Evolutionary conservation across 2,797 vertebrate species (phyloP).

Genomic region (Adelosebastes latens): DNA sequence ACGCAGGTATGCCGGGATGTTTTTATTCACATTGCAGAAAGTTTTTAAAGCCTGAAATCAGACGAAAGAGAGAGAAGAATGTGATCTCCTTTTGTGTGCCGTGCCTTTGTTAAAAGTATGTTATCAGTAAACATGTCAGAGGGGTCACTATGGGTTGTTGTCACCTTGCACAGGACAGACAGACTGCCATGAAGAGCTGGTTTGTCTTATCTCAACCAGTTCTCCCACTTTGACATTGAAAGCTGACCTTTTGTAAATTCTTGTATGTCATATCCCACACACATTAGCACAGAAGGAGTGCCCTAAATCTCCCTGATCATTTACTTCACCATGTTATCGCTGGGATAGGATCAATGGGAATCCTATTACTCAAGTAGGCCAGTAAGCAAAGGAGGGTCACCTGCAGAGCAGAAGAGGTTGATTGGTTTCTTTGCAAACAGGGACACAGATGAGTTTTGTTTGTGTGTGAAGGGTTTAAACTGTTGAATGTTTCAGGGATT

Average conservation of each 20-base stretch:
- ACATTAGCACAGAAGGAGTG: conserved; percentile 24
- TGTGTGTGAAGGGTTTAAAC: conserved; percentile 12
- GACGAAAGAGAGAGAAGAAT: not conserved
- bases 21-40: conserved; percentile 17
- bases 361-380: conserved; percentile 75
- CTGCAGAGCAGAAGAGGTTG: conserved; percentile 22
- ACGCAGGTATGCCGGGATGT: conserved; percentile 70
- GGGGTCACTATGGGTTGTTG: conserved; percentile 20
- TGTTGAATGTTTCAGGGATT: conserved; percentile 8
- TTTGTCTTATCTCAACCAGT: conserved; percentile 4
- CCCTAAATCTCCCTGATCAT: conserved; percentile 34
- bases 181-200: not conserved
- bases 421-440: conserved; percentile 17
- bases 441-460: not conserved
- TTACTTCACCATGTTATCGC: conserved; percentile 37
- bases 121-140: conserved; percentile 4
- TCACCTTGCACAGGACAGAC: conserved; percentile 24
- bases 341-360: conserved; percentile 60
- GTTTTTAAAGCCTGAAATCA: conserved; percentile 17
- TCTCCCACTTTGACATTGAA: conserved; percentile 56
- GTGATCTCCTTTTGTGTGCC: not conserved
- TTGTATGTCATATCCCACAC: conserved; percentile 23
- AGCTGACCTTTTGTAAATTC: conserved; percentile 61
- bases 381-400: conserved; percentile 46
- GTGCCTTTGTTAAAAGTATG: not conserved